These are phyloP conservation scores for Hymenopus coronatus DNA, from an alignment of 2,888 invertebrate species.

Conservation along the genomic window DNA sequence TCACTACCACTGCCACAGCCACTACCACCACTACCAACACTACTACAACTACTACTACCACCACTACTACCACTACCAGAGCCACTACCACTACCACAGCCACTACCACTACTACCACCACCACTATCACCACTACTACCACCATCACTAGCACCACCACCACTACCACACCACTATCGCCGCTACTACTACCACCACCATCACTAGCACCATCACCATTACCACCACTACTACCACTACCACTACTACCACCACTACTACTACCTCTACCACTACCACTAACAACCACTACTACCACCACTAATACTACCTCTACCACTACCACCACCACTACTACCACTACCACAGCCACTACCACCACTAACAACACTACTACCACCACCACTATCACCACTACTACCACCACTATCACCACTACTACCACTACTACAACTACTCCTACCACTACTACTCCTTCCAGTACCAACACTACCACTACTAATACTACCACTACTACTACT, in stretches of 20 bases:
- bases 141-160: not conserved
- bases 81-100: not conserved
- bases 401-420: too few species aligned
- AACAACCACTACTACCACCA: too few species aligned
- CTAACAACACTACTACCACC: too few species aligned
- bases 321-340: not conserved
- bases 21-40: not conserved
- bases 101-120: not conserved
- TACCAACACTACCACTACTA: not conserved
- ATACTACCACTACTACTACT: not conserved
- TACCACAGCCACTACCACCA: too few species aligned
- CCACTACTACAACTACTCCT: too few species aligned
- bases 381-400: too few species aligned
- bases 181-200: not conserved
- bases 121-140: not conserved
- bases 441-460: not conserved
- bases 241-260: not conserved
- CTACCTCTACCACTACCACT: not conserved
- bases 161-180: too few species aligned
- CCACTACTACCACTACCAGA: not conserved
- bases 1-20: not conserved
- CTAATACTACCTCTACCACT: not conserved
- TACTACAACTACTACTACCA: not conserved
- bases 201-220: not conserved
- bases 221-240: not conserved